These are phyloP conservation scores for Chaetogeoica ovagalla DNA, from an alignment of 2,888 invertebrate species.

Conservation along the genomic window DNA sequence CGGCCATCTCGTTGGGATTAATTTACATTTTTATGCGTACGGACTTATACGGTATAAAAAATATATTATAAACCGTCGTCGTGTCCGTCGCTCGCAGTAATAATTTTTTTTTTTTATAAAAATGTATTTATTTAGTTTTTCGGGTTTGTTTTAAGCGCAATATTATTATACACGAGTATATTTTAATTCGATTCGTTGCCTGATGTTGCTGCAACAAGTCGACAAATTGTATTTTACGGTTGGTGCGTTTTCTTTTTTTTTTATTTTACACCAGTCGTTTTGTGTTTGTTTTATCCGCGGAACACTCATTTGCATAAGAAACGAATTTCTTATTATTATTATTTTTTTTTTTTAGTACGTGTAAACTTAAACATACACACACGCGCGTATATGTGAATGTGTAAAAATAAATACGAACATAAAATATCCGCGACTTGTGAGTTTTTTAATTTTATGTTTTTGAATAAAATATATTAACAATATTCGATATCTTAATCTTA, in stretches of 20 bases:
- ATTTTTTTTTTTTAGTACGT: slow-evolving; percentile 5
- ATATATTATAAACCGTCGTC: background rate
- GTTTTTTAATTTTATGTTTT: background rate
- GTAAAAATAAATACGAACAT: background rate
- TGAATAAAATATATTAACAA: background rate
- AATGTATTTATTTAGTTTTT: background rate
- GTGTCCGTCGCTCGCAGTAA: background rate
- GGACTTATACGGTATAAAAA: no score
- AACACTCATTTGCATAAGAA: slow-evolving; percentile 36
- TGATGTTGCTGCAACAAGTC: slow-evolving; percentile 5
- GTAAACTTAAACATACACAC: slow-evolving; percentile 16
- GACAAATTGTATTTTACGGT: slow-evolving; percentile 42
- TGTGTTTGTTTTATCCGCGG: slow-evolving; percentile 14
- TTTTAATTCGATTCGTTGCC: background rate
- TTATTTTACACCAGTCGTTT: slow-evolving; percentile 3
- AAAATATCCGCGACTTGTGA: no score
- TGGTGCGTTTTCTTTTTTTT: slow-evolving; percentile 22
- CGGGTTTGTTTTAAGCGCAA: background rate
- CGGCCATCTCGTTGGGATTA: slow-evolving; percentile 10
- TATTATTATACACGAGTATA: background rate
- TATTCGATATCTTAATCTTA: slow-evolving; percentile 29
- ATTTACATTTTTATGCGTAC: no score
- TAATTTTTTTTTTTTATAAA: background rate
- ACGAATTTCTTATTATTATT: slow-evolving; percentile 19
- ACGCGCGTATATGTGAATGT: no score